Percentiles rank a stretch among this genome's conserved stretches.
Conservation (phyloP, 2,113 vertebrate genomes). For the Bubo bubo region DNA sequence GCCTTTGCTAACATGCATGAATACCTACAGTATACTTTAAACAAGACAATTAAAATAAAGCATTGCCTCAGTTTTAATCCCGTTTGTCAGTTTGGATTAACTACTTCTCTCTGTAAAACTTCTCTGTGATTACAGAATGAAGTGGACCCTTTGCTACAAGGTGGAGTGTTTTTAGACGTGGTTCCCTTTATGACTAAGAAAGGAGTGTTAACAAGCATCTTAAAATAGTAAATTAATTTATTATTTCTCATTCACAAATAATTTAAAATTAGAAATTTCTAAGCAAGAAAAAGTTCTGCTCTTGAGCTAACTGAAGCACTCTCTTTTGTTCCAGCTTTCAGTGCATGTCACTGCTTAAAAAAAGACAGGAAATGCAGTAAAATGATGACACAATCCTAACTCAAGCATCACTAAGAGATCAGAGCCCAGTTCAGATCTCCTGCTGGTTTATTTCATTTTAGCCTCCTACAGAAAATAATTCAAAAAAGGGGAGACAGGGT, state of each 20-base stretch:
- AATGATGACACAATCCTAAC: not conserved
- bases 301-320: not conserved
- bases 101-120: not conserved
- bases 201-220: not conserved
- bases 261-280: not conserved
- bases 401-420: not conserved
- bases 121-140: not conserved
- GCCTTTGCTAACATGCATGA: not conserved
- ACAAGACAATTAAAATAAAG: not conserved
- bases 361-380: not conserved
- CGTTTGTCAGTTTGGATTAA: not conserved
- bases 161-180: not conserved
- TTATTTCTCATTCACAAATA: not conserved
- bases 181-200: not conserved
- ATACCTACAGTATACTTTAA: not conserved
- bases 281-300: not conserved
- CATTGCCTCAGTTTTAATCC: not conserved
- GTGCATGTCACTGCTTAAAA: not conserved
- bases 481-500: not conserved
- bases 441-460: not conserved
- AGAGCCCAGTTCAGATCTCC: not conserved
- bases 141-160: not conserved
- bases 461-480: not conserved
- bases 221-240: not conserved
- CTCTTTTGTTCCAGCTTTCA: not conserved